Conservation (phyloP, 2,113 vertebrate species). For the Pachyramphus minor region DNA sequence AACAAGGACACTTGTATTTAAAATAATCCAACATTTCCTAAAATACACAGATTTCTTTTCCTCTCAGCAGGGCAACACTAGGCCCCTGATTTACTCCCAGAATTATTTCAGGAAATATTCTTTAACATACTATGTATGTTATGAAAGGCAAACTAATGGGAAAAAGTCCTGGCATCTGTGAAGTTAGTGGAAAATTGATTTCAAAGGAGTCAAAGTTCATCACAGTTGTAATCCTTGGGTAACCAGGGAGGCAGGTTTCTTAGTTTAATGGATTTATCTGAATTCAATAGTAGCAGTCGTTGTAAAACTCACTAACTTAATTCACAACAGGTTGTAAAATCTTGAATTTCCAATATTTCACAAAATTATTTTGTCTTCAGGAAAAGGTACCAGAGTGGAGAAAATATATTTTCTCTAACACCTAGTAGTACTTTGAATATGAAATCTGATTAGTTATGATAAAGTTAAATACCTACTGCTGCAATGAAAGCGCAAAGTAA, state of each 20-base stretch:
- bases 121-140: not conserved
- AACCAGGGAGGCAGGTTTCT: not conserved
- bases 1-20: conserved; percentile 8
- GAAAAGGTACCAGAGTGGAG: not conserved
- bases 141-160: not conserved
- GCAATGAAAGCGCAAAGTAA: accelerated
- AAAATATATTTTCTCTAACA: not conserved
- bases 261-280: not conserved
- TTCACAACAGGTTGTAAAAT: not conserved
- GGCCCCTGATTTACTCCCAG: not conserved
- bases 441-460: not conserved
- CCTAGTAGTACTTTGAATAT: not conserved
- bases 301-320: not conserved
- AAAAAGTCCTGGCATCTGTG: not conserved
- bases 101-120: conserved; percentile 32
- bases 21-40: conserved; percentile 11
- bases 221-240: not conserved
- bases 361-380: not conserved
- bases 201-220: not conserved
- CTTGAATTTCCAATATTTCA: not conserved
- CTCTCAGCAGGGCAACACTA: conserved; percentile 40
- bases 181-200: not conserved
- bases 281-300: not conserved
- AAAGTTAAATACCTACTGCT: not conserved
- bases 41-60: conserved; percentile 34